Conservation (phyloP, 1,140 invertebrate species). For the Pseudomyrmex sp. region DNA sequence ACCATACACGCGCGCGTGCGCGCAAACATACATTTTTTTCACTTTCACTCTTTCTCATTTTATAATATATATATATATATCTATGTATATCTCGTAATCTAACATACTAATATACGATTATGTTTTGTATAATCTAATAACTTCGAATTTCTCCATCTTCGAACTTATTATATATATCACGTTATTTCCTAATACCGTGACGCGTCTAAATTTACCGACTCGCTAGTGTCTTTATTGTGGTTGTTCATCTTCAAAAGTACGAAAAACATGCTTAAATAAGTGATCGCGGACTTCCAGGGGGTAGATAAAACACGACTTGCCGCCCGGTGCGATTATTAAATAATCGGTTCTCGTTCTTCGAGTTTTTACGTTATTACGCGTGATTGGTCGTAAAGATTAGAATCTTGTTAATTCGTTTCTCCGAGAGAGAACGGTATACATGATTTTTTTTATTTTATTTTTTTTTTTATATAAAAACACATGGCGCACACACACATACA, state of each 20-base stretch:
- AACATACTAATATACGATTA: conserved; percentile 70
- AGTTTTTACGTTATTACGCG: too few species aligned
- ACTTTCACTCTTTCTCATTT: conserved; percentile 11
- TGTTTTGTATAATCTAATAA: conserved; percentile 65
- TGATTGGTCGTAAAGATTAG: conserved; percentile 67
- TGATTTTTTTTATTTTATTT: background rate
- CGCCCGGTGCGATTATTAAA: background rate
- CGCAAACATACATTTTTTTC: conserved; percentile 9
- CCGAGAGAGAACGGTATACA: background rate
- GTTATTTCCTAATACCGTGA: conserved; percentile 62
- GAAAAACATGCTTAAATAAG: conserved; percentile 61
- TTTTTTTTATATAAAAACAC: conserved; percentile 48
- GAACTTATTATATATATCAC: conserved; percentile 48
- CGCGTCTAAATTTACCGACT: conserved; percentile 53
- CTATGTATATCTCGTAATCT: conserved; percentile 55
- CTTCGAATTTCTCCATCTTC: conserved; percentile 50
- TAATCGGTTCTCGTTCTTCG: background rate
- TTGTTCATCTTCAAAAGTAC: conserved; percentile 62
- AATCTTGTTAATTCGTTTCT: conserved; percentile 34
- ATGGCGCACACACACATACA: too few species aligned
- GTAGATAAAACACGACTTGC: conserved; percentile 21
- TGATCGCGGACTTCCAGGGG: conserved; percentile 26
- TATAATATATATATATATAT: conserved; percentile 1
- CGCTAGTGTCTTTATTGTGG: conserved; percentile 58
- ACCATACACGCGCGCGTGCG: background rate